Evolutionary conservation across 2,888 invertebrate species (phyloP).

Genomic region (Priapulus caudatus): DNA sequence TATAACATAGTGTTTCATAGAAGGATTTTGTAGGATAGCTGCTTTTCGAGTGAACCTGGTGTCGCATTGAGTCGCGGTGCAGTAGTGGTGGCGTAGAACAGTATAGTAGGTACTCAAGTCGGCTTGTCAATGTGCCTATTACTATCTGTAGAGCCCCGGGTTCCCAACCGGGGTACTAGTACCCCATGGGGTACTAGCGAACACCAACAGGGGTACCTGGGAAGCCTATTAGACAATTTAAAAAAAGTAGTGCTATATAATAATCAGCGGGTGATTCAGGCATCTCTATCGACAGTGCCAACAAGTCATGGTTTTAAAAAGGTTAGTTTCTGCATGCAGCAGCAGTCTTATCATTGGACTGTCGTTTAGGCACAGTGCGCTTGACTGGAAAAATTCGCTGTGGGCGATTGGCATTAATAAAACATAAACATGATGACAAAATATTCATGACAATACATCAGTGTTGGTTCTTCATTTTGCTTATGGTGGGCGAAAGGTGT

Average conservation of each 20-base stretch:
- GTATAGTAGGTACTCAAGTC: no score
- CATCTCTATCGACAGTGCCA: not conserved
- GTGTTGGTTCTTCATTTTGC: conserved; percentile 3
- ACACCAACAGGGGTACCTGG: not conserved
- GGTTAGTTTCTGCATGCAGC: not conserved
- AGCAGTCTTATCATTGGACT: not conserved
- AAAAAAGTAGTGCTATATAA: conserved; percentile 3
- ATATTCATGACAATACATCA: not conserved
- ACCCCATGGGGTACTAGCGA: conserved; percentile 1
- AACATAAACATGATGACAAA: not conserved
- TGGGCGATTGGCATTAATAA: no score
- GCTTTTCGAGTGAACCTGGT: no score
- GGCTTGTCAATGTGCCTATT: no score
- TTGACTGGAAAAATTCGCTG: conserved; percentile 1
- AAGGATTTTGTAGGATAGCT: no score
- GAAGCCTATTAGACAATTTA: conserved; percentile 1
- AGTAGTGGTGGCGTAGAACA: no score
- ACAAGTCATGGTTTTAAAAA: no score
- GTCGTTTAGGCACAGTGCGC: not conserved
- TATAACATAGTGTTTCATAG: no score
- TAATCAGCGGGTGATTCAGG: conserved; percentile 1
- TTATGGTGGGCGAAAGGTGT: not conserved
- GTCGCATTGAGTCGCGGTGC: no score
- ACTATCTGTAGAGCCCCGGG: not conserved
- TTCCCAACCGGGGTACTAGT: not conserved